Base-by-base conservation (phyloP, 2,797 vertebrate species). In the Peromyscus melanophrys region DNA sequence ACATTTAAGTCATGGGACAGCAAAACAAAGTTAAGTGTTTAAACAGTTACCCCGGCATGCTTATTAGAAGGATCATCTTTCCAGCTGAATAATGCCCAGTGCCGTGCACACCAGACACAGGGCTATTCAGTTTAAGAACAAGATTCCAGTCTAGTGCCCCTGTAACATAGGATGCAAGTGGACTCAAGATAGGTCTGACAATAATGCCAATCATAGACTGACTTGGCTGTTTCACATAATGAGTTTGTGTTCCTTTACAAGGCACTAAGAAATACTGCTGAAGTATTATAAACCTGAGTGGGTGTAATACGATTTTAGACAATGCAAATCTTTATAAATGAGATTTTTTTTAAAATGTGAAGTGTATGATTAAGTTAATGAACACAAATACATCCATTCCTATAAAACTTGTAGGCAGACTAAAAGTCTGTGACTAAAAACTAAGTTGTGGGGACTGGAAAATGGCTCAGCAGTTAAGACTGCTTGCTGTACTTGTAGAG, bases 271-370 rank as follows among this genome's bases (percentile, higher is more conserved):
- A 90, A 89, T 12, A 43, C 59, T 86, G 13, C n/a, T 86, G 1
- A 94, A 89, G 13, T 81, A 61, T 96, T 75, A 27, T 69, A 87
- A 96, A 96, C 52, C 11, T 49, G 81, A 80, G 71, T 16, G 31
- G 9, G 19, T 89, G 14, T 89, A 80, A 76, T 92, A 86, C 75
- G 52, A 97, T 96, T 98, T 96, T 43, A 73, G 77, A 83, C n/a
- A 52, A 91, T 82, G 29, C 57, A 97, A 92, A 96, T 95, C 85
- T 95, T 96, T 92, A 29, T 93, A 96, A 96, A 96, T 94, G 88
- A 94, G 40, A 16, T 2, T 27, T 67, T 90, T 90, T 52, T 25
- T 31, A 37, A 46, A 78, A 77, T 93, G 87, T 71, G 92, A 94
- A 96, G 3, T 89, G 57, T 95, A 89, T 96, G 65, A 67, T 16